These are phyloP conservation scores for Aphelenchoides bicaudatus DNA, from an alignment of 2,888 invertebrate genomes.

Conservation along the genomic window DNA sequence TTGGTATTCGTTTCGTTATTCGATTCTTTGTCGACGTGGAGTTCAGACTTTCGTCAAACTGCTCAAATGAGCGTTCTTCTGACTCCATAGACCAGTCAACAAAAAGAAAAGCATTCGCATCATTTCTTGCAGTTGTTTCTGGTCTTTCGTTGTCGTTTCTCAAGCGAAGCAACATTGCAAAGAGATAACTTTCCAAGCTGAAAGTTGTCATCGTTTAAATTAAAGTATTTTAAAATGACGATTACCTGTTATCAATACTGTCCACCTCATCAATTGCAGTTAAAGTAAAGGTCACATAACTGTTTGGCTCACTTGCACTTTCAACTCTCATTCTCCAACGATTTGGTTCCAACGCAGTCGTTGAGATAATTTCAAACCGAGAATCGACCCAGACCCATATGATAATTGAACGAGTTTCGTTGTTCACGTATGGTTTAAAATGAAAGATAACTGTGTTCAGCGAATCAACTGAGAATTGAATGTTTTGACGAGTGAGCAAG, in stretches of 20 bases:
- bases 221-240: neutral
- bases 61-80: neutral
- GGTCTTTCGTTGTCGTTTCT: slow-evolving; percentile 17
- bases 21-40: no score
- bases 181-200: slow-evolving; percentile 38
- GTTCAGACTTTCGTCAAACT: neutral
- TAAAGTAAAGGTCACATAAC: slow-evolving; percentile 22
- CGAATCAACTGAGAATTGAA: slow-evolving; percentile 27
- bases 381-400: slow-evolving; percentile 50
- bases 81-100: neutral
- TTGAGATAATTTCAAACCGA: slow-evolving; percentile 44
- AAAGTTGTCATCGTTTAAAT: slow-evolving; percentile 10
- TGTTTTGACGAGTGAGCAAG: slow-evolving; percentile 25
- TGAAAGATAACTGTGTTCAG: slow-evolving; percentile 22
- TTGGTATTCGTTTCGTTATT: neutral
- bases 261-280: slow-evolving; percentile 16
- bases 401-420: slow-evolving; percentile 14
- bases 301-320: slow-evolving; percentile 15
- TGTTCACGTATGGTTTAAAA: slow-evolving; percentile 18
- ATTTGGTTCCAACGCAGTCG: slow-evolving; percentile 38
- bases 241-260: neutral
- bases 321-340: slow-evolving; percentile 41
- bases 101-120: slow-evolving; percentile 2
- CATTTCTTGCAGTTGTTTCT: slow-evolving; percentile 23
- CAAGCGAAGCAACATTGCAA: slow-evolving; percentile 31